Base-by-base conservation (phyloP, 2,113 vertebrate genomes). In the Dermatemys mawii region DNA sequence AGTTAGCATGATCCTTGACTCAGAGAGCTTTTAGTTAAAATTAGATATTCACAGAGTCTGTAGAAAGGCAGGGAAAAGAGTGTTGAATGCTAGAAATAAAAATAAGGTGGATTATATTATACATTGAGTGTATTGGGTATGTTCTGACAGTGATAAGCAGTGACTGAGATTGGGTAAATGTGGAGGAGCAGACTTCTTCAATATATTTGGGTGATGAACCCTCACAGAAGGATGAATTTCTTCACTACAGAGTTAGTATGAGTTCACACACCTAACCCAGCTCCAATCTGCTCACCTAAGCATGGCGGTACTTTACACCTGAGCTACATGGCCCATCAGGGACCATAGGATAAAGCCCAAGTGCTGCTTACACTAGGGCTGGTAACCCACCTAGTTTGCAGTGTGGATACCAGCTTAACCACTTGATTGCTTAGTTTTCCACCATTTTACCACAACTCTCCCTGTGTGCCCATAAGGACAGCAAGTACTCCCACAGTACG, bases 291-390 rank as follows among this genome's bases (percentile, higher is more conserved):
- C 32, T 63, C 16, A 35, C 32, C 32, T n/a, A 67, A 67, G 4
- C 17, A 67, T 19, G 0, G 0, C 24, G 21, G 6, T 11, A 32
- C 4, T 11, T 87, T 90, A 78, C 0, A 0, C 6, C 22, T 83
- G 49, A 90, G 63, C 8, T 63, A 90, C 55, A 8, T 51, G 0
- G 3, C 41, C 92, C 46, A 53, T 3, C 5, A 75, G 27, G 24
- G 1, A 19, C 4, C 80, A 5, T 5, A 46, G 19, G 5, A 6
- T 51, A 84, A 87, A 60, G 6, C 2, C 11, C 22, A 55, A 5
- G 2, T 1, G n/a, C 49, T 24, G 35, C 49, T 38, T 53, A 35
- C 3, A 63, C 12, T n/a, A 8, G 16, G 32, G 13, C 32, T 90
- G 8, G 3, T 83, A 3, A 19, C 2, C 85, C 17, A 54, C 44